A percentile compares a stretch with the other conserved stretches of the same genome.
phyloP scores from a whole-genome alignment of 2,113 vertebrate genomes.

The Cyphotilapia sp. region DNA sequence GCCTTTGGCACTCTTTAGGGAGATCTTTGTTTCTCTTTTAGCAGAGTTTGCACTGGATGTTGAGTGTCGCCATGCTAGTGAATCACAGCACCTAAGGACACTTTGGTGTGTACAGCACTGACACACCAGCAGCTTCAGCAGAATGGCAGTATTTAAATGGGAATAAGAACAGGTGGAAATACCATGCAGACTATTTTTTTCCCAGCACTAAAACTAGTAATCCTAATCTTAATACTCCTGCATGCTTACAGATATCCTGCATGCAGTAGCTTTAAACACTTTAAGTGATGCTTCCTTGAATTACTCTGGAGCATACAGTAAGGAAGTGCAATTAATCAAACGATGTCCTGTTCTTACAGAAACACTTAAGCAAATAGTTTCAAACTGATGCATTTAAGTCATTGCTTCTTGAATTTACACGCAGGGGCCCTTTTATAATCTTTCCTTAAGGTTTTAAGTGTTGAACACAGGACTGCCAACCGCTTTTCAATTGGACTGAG shows the following conservation, averaged over 20 bases:
- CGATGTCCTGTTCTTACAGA: slow-evolving; percentile 13
- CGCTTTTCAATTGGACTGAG: slow-evolving; percentile 56
- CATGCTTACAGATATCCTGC: neutral
- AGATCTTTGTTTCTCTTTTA: neutral
- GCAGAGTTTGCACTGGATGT: neutral
- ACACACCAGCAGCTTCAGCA: neutral
- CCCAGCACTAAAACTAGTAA: neutral
- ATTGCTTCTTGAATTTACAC: slow-evolving; percentile 21
- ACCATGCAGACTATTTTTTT: neutral
- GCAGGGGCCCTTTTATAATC: slow-evolving; percentile 27
- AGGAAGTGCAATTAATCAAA: slow-evolving; percentile 22
- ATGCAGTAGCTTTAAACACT: neutral
- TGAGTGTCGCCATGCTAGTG: neutral
- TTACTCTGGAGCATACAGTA: slow-evolving; percentile 15
- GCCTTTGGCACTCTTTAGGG: neutral
- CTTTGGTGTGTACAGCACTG: neutral
- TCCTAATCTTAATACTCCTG: slow-evolving; percentile 5
- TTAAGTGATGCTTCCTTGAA: slow-evolving; percentile 22
- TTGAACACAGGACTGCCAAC: slow-evolving; percentile 48
- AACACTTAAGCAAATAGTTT: slow-evolving; percentile 46
- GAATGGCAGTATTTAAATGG: neutral
- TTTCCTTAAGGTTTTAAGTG: slow-evolving; percentile 59
- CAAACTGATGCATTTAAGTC: slow-evolving; percentile 39
- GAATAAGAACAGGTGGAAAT: neutral
- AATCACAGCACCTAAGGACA: neutral